A percentile compares a stretch with the other conserved stretches of the same genome.
phyloP scores from a whole-genome alignment of 1,140 invertebrate species.

The Nixonia krombeini region DNA sequence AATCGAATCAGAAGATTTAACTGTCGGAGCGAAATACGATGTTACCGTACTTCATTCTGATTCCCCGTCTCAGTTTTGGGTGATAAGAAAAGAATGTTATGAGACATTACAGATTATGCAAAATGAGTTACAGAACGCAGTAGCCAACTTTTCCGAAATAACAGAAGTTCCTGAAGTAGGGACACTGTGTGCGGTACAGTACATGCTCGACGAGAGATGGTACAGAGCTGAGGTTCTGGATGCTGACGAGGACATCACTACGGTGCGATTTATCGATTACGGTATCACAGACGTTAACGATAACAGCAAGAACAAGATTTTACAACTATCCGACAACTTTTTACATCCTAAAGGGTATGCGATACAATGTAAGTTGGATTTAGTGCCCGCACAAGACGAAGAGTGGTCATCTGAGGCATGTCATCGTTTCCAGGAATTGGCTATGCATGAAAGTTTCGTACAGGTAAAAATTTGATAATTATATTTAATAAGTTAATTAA shows the following conservation, averaged over 20 bases:
- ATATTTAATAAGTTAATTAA: too few species aligned
- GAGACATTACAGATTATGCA: conserved; percentile 59
- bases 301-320: conserved; percentile 73
- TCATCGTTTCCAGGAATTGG: conserved; percentile 73
- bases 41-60: conserved; percentile 55
- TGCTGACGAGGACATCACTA: conserved; percentile 77
- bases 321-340: conserved; percentile 73
- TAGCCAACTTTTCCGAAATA: conserved; percentile 68
- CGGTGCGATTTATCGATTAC: conserved; percentile 86
- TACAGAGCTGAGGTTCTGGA: conserved; percentile 86
- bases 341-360: conserved; percentile 73
- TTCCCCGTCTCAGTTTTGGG: conserved; percentile 61
- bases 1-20: conserved; percentile 29
- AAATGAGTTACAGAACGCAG: conserved; percentile 74
- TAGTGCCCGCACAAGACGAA: conserved; percentile 74
- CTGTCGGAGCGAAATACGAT: conserved; percentile 44
- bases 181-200: conserved; percentile 80
- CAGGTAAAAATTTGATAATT: conserved; percentile 12
- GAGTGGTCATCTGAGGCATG: conserved; percentile 79
- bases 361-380: conserved; percentile 76
- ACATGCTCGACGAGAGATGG: conserved; percentile 82
- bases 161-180: conserved; percentile 74
- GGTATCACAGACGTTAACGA: conserved; percentile 83
- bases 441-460: conserved; percentile 60
- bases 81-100: conserved; percentile 41